Conservation (phyloP, 2,797 vertebrate genomes). For the Helostoma temminkii region DNA sequence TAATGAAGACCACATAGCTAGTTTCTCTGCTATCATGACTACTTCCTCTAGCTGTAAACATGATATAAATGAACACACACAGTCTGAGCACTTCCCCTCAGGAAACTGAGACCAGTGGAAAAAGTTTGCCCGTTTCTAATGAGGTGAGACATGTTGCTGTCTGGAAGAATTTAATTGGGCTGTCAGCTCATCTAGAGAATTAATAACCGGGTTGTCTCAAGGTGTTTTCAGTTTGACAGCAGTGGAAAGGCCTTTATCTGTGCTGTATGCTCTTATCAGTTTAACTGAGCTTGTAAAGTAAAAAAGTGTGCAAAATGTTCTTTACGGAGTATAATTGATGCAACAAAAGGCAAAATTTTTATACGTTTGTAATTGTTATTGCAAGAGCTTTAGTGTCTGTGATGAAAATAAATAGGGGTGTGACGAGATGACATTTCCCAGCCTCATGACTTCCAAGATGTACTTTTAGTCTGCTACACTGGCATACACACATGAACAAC, state of each 20-base stretch:
- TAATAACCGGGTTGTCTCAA: slow-evolving; percentile 33
- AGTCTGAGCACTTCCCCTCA: slow-evolving; percentile 9
- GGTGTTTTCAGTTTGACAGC: slow-evolving; percentile 23
- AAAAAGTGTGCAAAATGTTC: not conserved
- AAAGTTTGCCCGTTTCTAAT: slow-evolving; percentile 38
- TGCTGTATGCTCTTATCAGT: slow-evolving; percentile 8
- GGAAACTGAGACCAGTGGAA: slow-evolving; percentile 43
- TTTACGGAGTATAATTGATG: not conserved
- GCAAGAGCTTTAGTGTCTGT: not conserved
- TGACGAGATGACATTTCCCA: no score
- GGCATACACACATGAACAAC: not conserved
- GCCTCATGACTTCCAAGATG: not conserved
- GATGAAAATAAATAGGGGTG: not conserved
- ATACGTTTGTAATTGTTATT: not conserved
- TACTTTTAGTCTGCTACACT: not conserved
- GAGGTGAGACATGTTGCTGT: slow-evolving; percentile 55
- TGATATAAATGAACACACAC: slow-evolving; percentile 39
- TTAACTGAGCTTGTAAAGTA: slow-evolving; percentile 11
- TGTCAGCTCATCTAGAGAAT: slow-evolving; percentile 45
- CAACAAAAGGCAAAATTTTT: not conserved
- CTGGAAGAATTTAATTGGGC: slow-evolving; percentile 61
- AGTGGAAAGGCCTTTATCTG: slow-evolving; percentile 1
- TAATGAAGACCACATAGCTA: not conserved
- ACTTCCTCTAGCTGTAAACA: slow-evolving; percentile 43
- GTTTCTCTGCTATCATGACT: slow-evolving; percentile 3